Conservation (phyloP, 1,140 invertebrate genomes). For the Fopius arisanus region DNA sequence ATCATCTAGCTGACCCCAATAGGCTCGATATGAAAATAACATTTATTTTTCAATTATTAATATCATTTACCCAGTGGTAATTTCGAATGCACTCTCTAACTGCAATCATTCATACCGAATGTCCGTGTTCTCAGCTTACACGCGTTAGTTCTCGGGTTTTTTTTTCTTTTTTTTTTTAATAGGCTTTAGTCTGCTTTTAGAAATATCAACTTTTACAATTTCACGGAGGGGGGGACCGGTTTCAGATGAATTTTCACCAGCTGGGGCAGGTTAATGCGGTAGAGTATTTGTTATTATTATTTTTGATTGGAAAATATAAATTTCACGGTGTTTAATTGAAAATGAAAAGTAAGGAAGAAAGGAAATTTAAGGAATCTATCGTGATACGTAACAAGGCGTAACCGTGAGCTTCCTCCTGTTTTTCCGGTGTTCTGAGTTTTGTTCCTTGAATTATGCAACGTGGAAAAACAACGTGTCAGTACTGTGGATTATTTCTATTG, state of each 20-base stretch:
- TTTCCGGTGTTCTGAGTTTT: slow-evolving; percentile 5
- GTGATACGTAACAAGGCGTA: slow-evolving; percentile 1
- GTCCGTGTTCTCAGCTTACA: background rate
- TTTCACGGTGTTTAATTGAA: background rate
- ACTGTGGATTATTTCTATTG: background rate
- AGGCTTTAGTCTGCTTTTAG: background rate
- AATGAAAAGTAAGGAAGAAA: slow-evolving; percentile 2
- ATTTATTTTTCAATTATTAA: background rate
- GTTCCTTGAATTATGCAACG: background rate
- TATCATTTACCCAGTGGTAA: background rate
- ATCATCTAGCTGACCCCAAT: background rate
- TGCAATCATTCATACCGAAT: background rate
- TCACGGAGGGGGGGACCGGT: background rate
- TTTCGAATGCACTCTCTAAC: background rate
- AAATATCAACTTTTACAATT: slow-evolving; percentile 10
- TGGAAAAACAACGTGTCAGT: background rate
- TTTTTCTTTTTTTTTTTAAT: background rate
- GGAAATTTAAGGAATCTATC: background rate
- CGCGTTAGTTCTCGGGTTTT: background rate
- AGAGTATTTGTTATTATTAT: background rate
- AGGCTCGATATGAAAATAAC: background rate
- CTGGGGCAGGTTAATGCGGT: background rate
- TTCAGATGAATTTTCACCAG: background rate
- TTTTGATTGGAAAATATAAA: background rate
- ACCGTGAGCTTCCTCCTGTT: slow-evolving; percentile 10